These are phyloP conservation scores for Pseudococcus viburni DNA, from an alignment of 2,888 invertebrate species.

Conservation along the genomic window DNA sequence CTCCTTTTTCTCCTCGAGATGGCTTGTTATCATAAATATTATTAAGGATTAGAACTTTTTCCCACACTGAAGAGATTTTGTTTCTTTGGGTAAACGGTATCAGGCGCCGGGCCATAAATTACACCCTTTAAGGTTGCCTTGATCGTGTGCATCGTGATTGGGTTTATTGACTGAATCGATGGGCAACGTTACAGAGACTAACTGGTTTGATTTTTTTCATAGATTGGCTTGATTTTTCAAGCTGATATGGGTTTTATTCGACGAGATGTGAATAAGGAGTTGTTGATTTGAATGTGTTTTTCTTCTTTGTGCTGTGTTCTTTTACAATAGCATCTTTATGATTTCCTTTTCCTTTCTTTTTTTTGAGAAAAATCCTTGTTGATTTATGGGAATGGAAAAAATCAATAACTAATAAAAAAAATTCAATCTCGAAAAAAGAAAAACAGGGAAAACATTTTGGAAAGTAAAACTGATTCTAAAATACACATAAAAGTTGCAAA, in stretches of 20 bases:
- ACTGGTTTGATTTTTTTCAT: neutral
- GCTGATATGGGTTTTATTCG: neutral
- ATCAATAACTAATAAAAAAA: neutral
- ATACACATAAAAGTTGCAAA: too few relatives aligned
- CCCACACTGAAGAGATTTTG: neutral
- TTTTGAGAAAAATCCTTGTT: neutral
- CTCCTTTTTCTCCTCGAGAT: neutral
- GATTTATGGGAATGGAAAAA: neutral
- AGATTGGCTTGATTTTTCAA: neutral
- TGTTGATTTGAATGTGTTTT: neutral
- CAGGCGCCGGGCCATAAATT: conserved; percentile 10
- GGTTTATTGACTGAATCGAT: neutral
- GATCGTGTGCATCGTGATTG: neutral
- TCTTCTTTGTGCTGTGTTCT: neutral
- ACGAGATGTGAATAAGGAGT: neutral
- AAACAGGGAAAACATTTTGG: neutral
- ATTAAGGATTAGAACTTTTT: neutral
- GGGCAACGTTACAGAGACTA: neutral
- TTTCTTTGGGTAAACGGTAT: neutral
- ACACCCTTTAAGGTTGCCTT: neutral
- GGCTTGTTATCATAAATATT: neutral
- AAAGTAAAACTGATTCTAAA: neutral
- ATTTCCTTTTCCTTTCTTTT: neutral
- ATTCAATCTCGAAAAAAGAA: too few relatives aligned
- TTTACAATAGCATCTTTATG: neutral